phyloP scores from a whole-genome alignment of 2,888 invertebrate genomes.

The Frankliniella intonsa region DNA sequence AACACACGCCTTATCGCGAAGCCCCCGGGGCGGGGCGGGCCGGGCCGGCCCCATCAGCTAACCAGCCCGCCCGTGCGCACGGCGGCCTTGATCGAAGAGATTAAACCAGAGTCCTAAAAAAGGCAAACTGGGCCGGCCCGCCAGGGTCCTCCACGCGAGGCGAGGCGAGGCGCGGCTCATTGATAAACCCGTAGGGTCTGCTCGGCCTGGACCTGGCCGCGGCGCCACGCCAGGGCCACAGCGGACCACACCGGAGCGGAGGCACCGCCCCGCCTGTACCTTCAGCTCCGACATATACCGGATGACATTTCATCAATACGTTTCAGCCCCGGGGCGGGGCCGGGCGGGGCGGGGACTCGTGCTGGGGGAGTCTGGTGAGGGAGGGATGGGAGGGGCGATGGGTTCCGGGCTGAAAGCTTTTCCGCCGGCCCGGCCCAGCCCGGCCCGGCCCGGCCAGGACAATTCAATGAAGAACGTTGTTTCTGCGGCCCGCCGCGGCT shows the following conservation, averaged over 20 bases:
- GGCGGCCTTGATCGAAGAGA: too few species aligned
- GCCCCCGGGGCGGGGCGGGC: not conserved
- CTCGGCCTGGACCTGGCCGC: too few species aligned
- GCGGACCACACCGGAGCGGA: too few species aligned
- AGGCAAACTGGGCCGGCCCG: too few species aligned
- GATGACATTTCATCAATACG: slow-evolving; percentile 25
- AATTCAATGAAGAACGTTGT: slow-evolving; percentile 25
- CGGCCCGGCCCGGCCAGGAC: not conserved
- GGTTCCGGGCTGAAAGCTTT: slow-evolving; percentile 1
- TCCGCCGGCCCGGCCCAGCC: not conserved
- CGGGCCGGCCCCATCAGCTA: too few species aligned
- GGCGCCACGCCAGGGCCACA: too few species aligned
- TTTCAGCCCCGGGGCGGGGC: not conserved
- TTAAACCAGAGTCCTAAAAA: too few species aligned
- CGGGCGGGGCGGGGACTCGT: not conserved
- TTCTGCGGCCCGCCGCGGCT: not conserved
- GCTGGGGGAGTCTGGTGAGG: not conserved
- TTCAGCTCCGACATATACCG: not conserved
- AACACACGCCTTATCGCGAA: too few species aligned
- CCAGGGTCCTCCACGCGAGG: too few species aligned
- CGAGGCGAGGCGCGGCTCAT: too few species aligned
- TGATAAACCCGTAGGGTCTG: too few species aligned
- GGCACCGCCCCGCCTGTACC: not conserved
- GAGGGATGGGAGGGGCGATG: not conserved
- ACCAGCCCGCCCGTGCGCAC: not conserved